Evolutionary conservation across 2,797 vertebrate species (phyloP).

Genomic region (Ispidina picta): DNA sequence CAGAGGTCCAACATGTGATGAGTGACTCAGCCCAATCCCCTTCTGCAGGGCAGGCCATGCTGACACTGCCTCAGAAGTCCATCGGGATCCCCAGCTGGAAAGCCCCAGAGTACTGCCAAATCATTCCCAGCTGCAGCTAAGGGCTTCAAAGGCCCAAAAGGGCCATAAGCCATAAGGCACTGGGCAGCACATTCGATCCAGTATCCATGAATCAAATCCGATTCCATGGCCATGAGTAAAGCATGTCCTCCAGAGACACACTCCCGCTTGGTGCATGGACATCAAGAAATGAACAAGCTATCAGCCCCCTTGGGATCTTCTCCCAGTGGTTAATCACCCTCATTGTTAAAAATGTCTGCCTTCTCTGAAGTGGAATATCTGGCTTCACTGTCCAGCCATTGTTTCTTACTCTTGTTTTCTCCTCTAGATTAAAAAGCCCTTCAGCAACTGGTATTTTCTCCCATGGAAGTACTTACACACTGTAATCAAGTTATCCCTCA

Average conservation of each 20-base stretch:
- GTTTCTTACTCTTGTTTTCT: slow-evolving; percentile 61
- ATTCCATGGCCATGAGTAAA: neutral
- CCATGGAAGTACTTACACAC: slow-evolving; percentile 41
- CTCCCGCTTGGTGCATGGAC: neutral
- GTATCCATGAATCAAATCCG: neutral
- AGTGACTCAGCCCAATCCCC: neutral
- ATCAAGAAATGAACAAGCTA: slow-evolving; percentile 4
- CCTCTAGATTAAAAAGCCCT: slow-evolving; percentile 65
- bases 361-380: slow-evolving; percentile 61
- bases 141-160: neutral
- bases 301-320: slow-evolving; percentile 36
- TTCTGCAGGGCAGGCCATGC: neutral
- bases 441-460: slow-evolving; percentile 62
- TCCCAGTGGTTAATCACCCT: slow-evolving; percentile 49
- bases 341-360: slow-evolving; percentile 54
- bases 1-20: neutral
- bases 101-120: neutral
- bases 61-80: neutral
- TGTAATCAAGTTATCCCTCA: slow-evolving; percentile 45
- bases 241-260: neutral
- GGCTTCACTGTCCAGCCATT: slow-evolving; percentile 60
- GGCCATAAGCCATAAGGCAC: neutral
- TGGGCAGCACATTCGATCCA: neutral
- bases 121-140: neutral
- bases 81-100: neutral